Percentiles rank a stretch among this genome's conserved stretches.
phyloP scores from a whole-genome alignment of 2,113 vertebrate species.

The Halichoerus grypus region DNA sequence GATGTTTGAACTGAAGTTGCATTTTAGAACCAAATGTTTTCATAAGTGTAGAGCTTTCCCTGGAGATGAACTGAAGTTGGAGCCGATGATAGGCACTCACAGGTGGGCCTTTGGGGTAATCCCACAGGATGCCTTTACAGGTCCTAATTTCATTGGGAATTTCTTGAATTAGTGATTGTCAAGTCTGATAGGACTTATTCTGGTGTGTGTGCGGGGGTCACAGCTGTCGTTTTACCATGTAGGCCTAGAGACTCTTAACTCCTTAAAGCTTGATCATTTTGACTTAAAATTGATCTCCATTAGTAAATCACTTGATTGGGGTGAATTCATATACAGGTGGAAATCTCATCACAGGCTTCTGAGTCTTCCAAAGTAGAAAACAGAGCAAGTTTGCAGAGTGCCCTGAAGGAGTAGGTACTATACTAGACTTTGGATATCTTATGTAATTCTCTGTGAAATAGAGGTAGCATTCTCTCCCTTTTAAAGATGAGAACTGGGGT shows the following conservation, averaged over 20 bases:
- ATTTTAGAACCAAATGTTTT: conserved; percentile 74
- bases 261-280: background rate
- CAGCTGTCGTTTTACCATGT: conserved; percentile 4
- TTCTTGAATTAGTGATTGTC: conserved; percentile 64
- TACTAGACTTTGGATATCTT: background rate
- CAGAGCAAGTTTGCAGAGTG: background rate
- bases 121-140: conserved; percentile 29
- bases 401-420: background rate
- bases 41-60: conserved; percentile 58
- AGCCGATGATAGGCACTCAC: conserved; percentile 72
- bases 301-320: background rate
- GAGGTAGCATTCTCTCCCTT: background rate
- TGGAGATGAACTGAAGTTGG: conserved; percentile 71
- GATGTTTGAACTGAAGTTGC: conserved; percentile 23
- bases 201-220: background rate
- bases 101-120: conserved; percentile 58
- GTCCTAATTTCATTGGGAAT: conserved; percentile 55
- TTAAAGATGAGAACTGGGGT: background rate
- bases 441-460: background rate
- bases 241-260: background rate
- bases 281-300: background rate
- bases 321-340: background rate
- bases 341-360: background rate
- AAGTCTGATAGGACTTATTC: background rate
- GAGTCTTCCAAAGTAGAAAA: background rate